Base-by-base conservation (phyloP, 2,797 vertebrate species). In the Chaenodraco wilsoni region DNA sequence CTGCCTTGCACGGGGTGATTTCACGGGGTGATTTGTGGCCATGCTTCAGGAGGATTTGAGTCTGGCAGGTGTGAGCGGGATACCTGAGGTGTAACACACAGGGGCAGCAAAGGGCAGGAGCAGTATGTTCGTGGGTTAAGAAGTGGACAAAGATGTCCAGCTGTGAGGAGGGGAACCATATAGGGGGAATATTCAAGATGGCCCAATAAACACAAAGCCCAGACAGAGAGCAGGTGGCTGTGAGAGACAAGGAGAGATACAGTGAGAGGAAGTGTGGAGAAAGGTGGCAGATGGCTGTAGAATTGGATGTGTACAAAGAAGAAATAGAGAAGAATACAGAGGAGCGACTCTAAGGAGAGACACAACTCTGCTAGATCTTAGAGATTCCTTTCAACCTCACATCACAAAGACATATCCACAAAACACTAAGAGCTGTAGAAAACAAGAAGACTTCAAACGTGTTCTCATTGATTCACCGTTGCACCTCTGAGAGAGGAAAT, bases 161-260 rank as follows among this genome's bases (percentile, higher is more conserved):
- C 85, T 84, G 90, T 78, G 83, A 60, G 55, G 41, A n/a, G 33
- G 27, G 21, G 72, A 23, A 70, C 41, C 44, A 21, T 65, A 55
- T 27, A 65, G 58, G 48, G 61, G 71, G 56, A 60, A 61, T 66
- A 76, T 59, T 76, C 68, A 61, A 72, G 55, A 37, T 75, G 57
- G 76, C 67, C 63, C 84, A 88, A 87, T 85, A 82, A 89, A 55
- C 69, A 76, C 72, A 76, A 77, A 82, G 72, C 76, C 74, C 70
- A 72, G 72, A 78, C 44, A 69, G 65, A 45, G 83, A 87, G 89
- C 87, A 88, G 88, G 86, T 88, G 90, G 88, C 76, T 50, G 54
- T 43, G 65, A 74, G 69, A 83, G 75, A 74, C 43, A 31, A 61
- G 54, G 37, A 27, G 62, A 54, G 15, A 41, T 68, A 66, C 65